These are phyloP conservation scores for Dasypus novemcinctus DNA, from an alignment of 2,113 vertebrate genomes.

Conservation along the genomic window DNA sequence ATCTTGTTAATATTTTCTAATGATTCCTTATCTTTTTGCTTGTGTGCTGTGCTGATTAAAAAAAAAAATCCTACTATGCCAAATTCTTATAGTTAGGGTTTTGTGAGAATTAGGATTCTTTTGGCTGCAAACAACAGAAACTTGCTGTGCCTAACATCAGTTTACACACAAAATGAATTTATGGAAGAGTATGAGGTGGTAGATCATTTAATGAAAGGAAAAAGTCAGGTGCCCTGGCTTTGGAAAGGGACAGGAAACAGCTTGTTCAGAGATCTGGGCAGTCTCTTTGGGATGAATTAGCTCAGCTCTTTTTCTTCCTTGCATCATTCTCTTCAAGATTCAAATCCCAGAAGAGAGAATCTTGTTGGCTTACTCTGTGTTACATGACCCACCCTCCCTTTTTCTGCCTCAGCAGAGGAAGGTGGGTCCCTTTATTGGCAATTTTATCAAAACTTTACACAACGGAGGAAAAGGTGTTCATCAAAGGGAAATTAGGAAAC, in stretches of 20 bases:
- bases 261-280: not conserved
- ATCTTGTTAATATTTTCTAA: constrained; percentile 26
- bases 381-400: not conserved
- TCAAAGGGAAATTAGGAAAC: not conserved
- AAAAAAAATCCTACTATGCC: not conserved
- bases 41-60: not conserved
- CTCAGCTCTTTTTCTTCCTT: not conserved
- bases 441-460: not conserved
- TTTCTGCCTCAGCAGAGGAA: not conserved
- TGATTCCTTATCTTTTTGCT: constrained; percentile 20
- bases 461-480: not conserved
- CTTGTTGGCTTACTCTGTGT: not conserved
- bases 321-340: not conserved
- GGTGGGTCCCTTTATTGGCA: not conserved
- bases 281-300: not conserved
- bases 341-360: not conserved
- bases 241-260: not conserved
- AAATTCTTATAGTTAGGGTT: not conserved
- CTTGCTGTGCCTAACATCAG: not conserved
- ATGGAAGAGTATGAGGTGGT: not conserved
- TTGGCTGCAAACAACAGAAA: not conserved
- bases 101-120: not conserved
- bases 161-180: not conserved
- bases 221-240: not conserved
- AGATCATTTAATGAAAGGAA: not conserved